Base-by-base conservation (phyloP, 2,888 invertebrate species). In the Nomada fabriciana region DNA sequence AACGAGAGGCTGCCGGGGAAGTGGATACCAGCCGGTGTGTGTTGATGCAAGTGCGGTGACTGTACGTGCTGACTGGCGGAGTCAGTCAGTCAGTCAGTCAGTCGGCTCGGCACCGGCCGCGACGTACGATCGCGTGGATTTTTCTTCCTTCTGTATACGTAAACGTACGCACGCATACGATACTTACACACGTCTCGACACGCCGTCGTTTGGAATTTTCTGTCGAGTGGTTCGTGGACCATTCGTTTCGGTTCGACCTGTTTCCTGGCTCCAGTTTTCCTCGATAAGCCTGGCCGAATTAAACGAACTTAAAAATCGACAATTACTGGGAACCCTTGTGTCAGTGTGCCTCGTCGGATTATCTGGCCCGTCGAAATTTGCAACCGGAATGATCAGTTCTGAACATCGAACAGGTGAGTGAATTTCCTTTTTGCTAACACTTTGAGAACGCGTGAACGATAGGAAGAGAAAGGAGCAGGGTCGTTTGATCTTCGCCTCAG, bases 71-170 rank as follows among this genome's bases (percentile, higher is more conserved):
- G 89, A 91, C 86, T 89, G 85, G 76, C 82, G 84, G 88, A 90
- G 90, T 90, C 89, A 91, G 89, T 88, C 85, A 88, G 89, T 90
- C 90, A 89, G 89, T 91, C 88, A 90, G 90, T 91, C 90, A 91
- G 90, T 91, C 90, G 89, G 91, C 88, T 89, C 87, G 91, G 86
- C 84, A 89, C 86, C 90, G 90, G 84, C 86, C 84, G 86, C 86
- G 88, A 86, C 86, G 87, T 83, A 86, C 76, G 72, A 89, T 76
- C 83, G 79, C 75, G 78, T 81, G 72, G 67, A 68, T 75, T 80
- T 74, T 47, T 78, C 61, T 67, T 69, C 18, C 29, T 52, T 68
- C 36, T 29, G 15, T 1, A 4, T 3, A 47, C 42, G 3, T 36
- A 0, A 15, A 42, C 55, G 20, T 18, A 52, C 53, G 42, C 43